Evolutionary conservation across 2,797 vertebrate species (phyloP), one percentile per base, ranked within the genome.

Genomic region (Gymnoscopelus braueri): DNA sequence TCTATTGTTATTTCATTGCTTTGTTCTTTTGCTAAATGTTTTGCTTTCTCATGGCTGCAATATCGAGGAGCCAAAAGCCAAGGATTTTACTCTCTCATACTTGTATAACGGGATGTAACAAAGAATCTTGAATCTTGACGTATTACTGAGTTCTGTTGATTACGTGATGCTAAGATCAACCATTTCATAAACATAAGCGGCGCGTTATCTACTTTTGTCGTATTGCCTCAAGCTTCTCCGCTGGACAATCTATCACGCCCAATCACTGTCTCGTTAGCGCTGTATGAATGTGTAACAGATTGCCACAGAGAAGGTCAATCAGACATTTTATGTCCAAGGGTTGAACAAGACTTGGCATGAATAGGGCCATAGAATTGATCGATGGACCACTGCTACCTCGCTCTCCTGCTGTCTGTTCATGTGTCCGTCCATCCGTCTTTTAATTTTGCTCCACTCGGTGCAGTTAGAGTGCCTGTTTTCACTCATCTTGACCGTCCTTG

Each of bases 251-350:
- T 65, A 72, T 76, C 74, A 66, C 67, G 54, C 6, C 50, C 51
- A 47, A 44, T 60, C 8, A 0, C 50, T 14, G 58, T 77, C 77
- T 83, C 63, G 77, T 80, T 75, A 80, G 62, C 52, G 58, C 63
- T 57, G 10, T 59, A 26, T 67, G 35, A 75, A 65, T 55, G 24
- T 23, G 52, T 79, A 65, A 74, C 60, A 51, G 55, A 63, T 57
- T 19, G 65, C 62, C 39, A 6, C 19, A 54, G 13, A 71, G 71
- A 84, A 88, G 80, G 86, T 88, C 81, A 82, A 73, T 8, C 39
- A 63, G n/a, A 60, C 67, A 15, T 82, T 78, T 78, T 59, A 65
- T 65, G 60, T 65, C 66, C 66, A 63, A 63, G 15, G 56, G 19
- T 77, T 67, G 60, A 65, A 72, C 77, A 15, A 39, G 67, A 49